These are phyloP conservation scores for Nyctereutes procyonoides DNA, from an alignment of 2,113 vertebrate species.

Conservation along the genomic window DNA sequence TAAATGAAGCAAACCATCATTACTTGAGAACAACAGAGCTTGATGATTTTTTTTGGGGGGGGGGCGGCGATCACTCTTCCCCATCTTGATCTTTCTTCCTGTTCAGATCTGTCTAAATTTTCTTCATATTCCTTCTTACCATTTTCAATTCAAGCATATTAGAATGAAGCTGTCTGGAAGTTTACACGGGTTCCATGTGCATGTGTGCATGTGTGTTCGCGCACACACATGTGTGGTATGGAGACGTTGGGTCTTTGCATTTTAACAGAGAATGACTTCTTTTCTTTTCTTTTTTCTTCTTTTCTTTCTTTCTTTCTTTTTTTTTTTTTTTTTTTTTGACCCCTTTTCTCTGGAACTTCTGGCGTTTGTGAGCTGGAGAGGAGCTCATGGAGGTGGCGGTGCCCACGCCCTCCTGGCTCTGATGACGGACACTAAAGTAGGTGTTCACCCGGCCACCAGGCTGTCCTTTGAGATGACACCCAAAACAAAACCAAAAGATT, in stretches of 20 bases:
- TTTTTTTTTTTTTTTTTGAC: too few species aligned
- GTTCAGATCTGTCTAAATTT: neutral
- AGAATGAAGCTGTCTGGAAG: neutral
- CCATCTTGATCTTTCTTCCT: neutral
- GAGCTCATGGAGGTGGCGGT: neutral
- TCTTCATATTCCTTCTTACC: neutral
- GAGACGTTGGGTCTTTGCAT: neutral
- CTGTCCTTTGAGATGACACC: neutral
- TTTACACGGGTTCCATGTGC: neutral
- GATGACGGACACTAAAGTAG: accelerated
- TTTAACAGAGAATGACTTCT: neutral
- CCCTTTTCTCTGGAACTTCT: neutral
- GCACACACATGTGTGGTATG: accelerated
- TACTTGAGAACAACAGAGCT: neutral
- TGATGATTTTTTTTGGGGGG: neutral
- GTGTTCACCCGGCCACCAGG: neutral
- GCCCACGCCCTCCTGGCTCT: neutral
- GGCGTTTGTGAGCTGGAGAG: neutral
- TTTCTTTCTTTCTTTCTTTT: too few species aligned
- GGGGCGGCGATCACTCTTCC: neutral
- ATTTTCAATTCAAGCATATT: neutral
- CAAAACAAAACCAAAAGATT: slow-evolving; percentile 25
- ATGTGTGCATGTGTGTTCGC: accelerated
- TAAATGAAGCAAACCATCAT: neutral
- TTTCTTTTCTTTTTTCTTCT: too few species aligned